phyloP scores from a whole-genome alignment of 1,140 invertebrate genomes.

The Tenebrio molitor region DNA sequence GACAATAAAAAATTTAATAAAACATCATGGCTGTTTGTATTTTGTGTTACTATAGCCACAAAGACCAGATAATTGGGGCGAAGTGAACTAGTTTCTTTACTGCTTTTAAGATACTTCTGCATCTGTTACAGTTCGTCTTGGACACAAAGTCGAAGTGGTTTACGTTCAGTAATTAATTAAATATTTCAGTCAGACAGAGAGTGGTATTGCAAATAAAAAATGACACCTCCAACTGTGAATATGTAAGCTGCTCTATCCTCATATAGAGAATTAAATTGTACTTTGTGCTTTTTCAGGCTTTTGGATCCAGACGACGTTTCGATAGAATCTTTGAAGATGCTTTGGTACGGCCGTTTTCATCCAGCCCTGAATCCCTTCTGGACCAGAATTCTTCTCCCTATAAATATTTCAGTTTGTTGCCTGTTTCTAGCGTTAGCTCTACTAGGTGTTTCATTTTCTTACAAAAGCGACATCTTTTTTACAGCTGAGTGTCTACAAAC shows the following conservation, averaged over 20 bases:
- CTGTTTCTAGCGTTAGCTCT: not conserved
- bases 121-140: too few species aligned
- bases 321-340: not conserved
- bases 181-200: not conserved
- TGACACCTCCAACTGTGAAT: not conserved
- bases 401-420: not conserved
- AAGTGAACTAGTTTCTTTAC: too few species aligned
- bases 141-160: too few species aligned
- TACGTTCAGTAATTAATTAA: too few species aligned
- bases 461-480: not conserved
- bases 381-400: not conserved
- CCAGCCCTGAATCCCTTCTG: not conserved
- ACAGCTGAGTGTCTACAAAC: too few species aligned
- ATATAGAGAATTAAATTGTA: too few species aligned
- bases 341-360: not conserved
- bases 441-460: not conserved
- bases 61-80: too few species aligned
- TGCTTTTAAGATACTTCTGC: too few species aligned
- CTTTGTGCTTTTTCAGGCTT: constrained; percentile 9
- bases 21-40: not conserved
- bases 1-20: not conserved
- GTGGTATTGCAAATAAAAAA: not conserved
- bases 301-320: not conserved
- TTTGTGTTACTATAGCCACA: too few species aligned
- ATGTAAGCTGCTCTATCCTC: not conserved